Evolutionary conservation across 2,113 vertebrate genomes (phyloP).

Genomic region (Amphilophus citrinellus): DNA sequence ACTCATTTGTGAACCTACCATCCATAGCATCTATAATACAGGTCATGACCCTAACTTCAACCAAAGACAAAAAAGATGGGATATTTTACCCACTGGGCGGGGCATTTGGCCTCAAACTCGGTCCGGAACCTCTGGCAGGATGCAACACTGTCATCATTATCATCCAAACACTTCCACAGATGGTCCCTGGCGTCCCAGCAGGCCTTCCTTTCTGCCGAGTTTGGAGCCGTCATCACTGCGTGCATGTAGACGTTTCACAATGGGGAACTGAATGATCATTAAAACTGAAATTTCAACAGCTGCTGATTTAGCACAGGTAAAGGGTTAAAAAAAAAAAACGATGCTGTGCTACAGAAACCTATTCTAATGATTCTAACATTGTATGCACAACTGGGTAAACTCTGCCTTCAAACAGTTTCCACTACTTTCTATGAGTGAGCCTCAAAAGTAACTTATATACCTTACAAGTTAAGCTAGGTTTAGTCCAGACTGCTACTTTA

Average conservation of each 20-base stretch:
- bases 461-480: not conserved
- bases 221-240: conserved; percentile 88
- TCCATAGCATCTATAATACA: not conserved
- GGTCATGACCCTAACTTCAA: not conserved
- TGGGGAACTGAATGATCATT: not conserved
- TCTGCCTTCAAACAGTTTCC: not conserved
- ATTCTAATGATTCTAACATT: not conserved
- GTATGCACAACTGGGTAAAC: not conserved
- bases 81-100: conserved; percentile 89
- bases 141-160: conserved; percentile 71
- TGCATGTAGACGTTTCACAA: not conserved
- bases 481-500: not conserved
- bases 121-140: conserved; percentile 81
- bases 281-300: not conserved
- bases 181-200: conserved; percentile 91
- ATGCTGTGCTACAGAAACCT: not conserved
- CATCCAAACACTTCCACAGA: conserved; percentile 92
- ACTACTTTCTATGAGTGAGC: not conserved
- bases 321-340: not conserved
- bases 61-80: not conserved
- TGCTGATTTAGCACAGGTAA: not conserved
- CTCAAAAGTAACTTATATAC: not conserved
- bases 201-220: conserved; percentile 83
- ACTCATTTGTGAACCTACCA: not conserved
- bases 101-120: conserved; percentile 87